Base-by-base conservation (phyloP, 2,113 vertebrate species). In the Silurus asotus region DNA sequence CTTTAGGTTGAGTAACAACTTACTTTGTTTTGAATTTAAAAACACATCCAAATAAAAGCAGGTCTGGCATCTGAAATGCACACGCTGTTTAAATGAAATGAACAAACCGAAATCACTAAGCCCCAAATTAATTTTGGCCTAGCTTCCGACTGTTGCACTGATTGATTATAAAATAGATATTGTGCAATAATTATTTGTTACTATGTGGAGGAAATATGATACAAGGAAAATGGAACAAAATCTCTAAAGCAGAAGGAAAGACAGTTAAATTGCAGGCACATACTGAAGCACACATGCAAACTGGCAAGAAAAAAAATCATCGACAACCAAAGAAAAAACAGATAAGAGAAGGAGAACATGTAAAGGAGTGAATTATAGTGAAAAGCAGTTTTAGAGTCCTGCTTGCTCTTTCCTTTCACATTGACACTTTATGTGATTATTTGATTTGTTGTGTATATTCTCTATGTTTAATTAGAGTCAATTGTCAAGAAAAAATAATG, bases 21-120 rank as follows among this genome's bases (percentile, higher is more conserved):
- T 85, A 58, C n/a, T 82, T 82, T 56, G 67, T 82, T 8, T 81
- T 37, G 56, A 72, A 67, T 88, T 79, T 23, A 58, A 70, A 64
- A 77, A 15, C 72, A 84, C 48, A n/a, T 45, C 48, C 28, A 88
- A 79, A 83, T 55, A 74, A 80, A 93, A 87, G 86, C 88, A 93
- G 90, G 90, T 89, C 81, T 83, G 84, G 90, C 93, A 92, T 93
- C 90, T 93, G 93, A 86, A 87, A 90, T 90, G 89, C 84, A 89
- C 65, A 81, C 83, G 25, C 87, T 90, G 90, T 89, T 87, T 72
- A 85, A 92, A 87, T 76, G 91, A 90, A 90, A 87, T 4, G 15
- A 89, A 94, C 91, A 58, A 93, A 93, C 93, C 91, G 83, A 84
- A 77, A 75, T 87, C 64, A 58, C 19, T 83, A 65, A 28, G 78